These are phyloP conservation scores for Grammomys surdaster DNA, from an alignment of 2,113 vertebrate species.

Conservation along the genomic window DNA sequence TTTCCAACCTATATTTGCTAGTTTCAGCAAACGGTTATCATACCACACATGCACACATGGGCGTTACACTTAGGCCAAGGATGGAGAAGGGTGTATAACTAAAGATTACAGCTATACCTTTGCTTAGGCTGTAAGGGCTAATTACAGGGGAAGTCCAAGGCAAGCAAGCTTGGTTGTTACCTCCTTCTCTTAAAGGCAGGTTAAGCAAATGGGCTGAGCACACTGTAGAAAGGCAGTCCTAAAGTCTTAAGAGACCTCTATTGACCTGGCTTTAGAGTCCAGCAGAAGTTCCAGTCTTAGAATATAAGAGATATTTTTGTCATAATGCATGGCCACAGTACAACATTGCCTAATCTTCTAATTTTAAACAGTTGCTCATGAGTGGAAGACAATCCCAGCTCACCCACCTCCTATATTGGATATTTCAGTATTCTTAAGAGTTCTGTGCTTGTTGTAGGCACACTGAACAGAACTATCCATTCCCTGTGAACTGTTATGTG, in stretches of 20 bases:
- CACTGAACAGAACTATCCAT: neutral
- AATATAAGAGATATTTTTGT: neutral
- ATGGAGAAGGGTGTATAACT: neutral
- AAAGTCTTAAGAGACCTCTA: neutral
- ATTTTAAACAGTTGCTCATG: conserved; percentile 22
- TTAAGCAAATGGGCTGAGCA: neutral
- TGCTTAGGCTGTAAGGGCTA: neutral
- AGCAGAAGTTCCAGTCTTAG: neutral
- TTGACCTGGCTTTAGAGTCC: neutral
- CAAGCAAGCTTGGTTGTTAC: neutral
- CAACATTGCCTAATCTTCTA: neutral
- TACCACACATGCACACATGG: too few species aligned
- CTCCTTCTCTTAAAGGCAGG: neutral
- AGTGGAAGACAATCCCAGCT: neutral
- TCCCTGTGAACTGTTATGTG: neutral
- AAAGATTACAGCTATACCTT: neutral
- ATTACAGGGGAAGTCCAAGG: neutral
- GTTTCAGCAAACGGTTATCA: neutral
- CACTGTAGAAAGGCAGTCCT: neutral
- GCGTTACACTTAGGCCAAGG: neutral
- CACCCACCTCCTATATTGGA: neutral
- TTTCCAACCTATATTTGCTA: neutral
- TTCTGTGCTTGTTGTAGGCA: neutral
- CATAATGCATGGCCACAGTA: neutral
- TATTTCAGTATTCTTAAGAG: neutral